These are phyloP conservation scores for Cataglyphis cursor DNA, from an alignment of 2,888 invertebrate genomes.

Conservation along the genomic window DNA sequence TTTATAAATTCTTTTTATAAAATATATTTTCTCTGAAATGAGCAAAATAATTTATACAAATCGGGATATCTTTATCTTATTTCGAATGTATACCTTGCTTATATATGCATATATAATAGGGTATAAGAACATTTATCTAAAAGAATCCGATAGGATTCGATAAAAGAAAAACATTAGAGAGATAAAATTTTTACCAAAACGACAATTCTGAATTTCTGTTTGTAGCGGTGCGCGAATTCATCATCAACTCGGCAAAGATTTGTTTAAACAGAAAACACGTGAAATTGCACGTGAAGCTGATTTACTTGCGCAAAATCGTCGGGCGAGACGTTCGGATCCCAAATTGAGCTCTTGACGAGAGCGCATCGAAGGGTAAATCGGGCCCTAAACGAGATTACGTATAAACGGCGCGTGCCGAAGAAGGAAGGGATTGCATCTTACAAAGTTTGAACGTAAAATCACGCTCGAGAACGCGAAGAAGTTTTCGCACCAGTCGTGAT, in stretches of 20 bases:
- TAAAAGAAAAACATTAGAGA: background rate
- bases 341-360: slow-evolving; percentile 40
- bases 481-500: slow-evolving; percentile 24
- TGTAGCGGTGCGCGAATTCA: background rate
- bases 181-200: slow-evolving; percentile 2
- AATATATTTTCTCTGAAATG: background rate
- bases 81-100: background rate
- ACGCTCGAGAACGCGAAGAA: slow-evolving; percentile 32
- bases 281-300: slow-evolving; percentile 48
- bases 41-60: background rate
- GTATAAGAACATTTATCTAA: background rate
- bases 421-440: background rate
- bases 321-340: slow-evolving; percentile 37
- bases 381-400: slow-evolving; percentile 47
- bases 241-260: slow-evolving; percentile 31
- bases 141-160: background rate
- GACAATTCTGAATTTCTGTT: slow-evolving; percentile 44
- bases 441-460: slow-evolving; percentile 53
- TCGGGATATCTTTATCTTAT: too few relatives aligned
- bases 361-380: slow-evolving; percentile 24
- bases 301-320: slow-evolving; percentile 54
- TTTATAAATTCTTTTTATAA: background rate
- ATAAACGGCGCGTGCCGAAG: slow-evolving; percentile 43
- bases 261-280: slow-evolving; percentile 60
- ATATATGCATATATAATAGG: background rate